phyloP scores from a whole-genome alignment of 2,113 vertebrate species.

The Leptosomus discolor region DNA sequence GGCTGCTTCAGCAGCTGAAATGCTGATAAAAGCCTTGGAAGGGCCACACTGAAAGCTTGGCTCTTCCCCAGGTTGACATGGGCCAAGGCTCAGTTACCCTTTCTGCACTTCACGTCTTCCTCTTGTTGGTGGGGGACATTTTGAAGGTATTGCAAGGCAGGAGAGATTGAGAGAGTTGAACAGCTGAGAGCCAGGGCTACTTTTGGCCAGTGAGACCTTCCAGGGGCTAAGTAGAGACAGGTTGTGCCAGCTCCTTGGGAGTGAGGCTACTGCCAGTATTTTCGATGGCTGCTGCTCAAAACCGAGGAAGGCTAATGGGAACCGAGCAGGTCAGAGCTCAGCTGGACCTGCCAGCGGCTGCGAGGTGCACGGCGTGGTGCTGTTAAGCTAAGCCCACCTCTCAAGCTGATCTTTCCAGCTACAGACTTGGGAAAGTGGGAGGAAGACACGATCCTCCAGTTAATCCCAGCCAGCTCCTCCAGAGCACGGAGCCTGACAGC shows the following conservation, averaged over 20 bases:
- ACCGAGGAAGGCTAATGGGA: not conserved
- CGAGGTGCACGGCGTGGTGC: fast-evolving
- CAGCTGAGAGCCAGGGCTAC: not conserved
- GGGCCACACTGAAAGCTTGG: not conserved
- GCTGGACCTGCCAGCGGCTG: not conserved
- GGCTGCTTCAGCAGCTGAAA: not conserved
- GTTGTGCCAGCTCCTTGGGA: not conserved
- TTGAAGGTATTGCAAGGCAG: not conserved
- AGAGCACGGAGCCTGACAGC: not conserved
- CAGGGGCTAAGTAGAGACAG: not conserved
- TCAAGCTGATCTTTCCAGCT: not conserved
- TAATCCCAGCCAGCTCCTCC: not conserved
- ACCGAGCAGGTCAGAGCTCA: not conserved
- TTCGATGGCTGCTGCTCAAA: not conserved
- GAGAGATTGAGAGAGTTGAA: not conserved
- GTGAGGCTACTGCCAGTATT: not conserved
- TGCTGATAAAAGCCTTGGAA: not conserved
- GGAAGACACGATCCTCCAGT: fast-evolving
- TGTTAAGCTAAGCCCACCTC: not conserved
- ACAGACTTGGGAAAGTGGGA: fast-evolving
- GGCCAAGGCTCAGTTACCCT: not conserved
- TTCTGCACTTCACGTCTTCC: not conserved
- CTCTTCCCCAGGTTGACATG: not conserved
- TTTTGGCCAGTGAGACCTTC: not conserved
- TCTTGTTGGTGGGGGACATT: not conserved